Evolutionary conservation across 2,888 invertebrate species (phyloP).

Genomic region (Caenorhabditis macrosperma): DNA sequence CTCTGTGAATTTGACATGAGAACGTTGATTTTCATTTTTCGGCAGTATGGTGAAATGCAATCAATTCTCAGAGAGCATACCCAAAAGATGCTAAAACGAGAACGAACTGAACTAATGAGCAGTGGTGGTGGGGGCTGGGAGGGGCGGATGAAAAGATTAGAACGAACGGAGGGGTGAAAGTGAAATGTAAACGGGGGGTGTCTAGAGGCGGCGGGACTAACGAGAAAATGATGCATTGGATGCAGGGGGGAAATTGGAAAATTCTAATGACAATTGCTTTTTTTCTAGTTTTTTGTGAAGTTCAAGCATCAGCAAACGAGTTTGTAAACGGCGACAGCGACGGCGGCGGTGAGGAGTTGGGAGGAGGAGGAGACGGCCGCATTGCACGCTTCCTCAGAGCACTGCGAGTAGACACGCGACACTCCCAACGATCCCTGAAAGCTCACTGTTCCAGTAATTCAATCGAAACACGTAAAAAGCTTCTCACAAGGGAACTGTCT

Average conservation of each 20-base stretch:
- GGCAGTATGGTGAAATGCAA: constrained; percentile 48
- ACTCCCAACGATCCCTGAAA: constrained; percentile 67
- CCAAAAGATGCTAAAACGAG: constrained; percentile 28
- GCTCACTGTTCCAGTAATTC: not conserved
- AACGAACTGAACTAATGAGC: constrained; percentile 24
- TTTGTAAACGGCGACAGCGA: constrained; percentile 21
- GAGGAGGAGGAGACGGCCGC: constrained; percentile 41
- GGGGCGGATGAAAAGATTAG: not conserved
- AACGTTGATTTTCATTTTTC: constrained; percentile 8
- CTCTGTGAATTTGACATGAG: not conserved
- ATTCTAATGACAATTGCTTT: constrained; percentile 11
- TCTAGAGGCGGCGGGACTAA: constrained; percentile 27
- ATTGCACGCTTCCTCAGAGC: constrained; percentile 62
- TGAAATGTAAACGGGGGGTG: constrained; percentile 39
- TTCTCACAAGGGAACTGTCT: too few relatives aligned
- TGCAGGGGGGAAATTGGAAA: constrained; percentile 38
- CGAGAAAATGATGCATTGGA: constrained; percentile 17
- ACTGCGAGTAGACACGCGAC: constrained; percentile 62
- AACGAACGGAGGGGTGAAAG: constrained; percentile 20
- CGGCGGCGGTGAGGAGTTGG: constrained; percentile 33
- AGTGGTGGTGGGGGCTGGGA: constrained; percentile 6
- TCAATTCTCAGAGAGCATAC: constrained; percentile 26
- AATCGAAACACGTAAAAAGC: not conserved
- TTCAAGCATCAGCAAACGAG: constrained; percentile 11
- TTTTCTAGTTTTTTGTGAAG: not conserved